Base-by-base conservation (phyloP, 2,888 invertebrate species). In the Caenorhabditis panamensis region DNA sequence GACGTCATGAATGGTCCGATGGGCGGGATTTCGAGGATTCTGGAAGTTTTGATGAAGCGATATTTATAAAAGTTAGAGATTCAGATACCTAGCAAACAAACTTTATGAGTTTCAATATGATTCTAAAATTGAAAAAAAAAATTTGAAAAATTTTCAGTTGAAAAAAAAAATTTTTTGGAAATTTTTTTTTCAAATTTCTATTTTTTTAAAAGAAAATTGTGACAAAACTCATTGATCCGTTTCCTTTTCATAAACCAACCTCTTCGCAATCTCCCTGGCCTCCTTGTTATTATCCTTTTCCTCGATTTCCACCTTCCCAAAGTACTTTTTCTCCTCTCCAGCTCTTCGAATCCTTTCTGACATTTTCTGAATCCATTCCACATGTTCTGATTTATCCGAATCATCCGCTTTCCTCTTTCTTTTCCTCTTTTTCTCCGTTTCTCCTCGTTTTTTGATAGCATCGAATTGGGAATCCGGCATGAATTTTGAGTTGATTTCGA, bases 391-490 rank as follows among this genome's bases (percentile, higher is more conserved):
- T 5, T 4, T 9, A 6, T 31, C 31, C 9, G 24, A 16, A 37
- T 67, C 61, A 31, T 22, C 31, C 1, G 26, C 11, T 22, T n/a
- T 59, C 44, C 47, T 20, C 49, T 56, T 63, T 59, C 67, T 53
- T 51, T 49, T 44, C 6, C 61, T 51, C 59, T 54, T 41, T 53
- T 26, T 20, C 6, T 28, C 51, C 20, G 47, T 31, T 16, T 18
- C 37, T 67, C 79, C 67, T 13, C 68, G 69, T 41, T 53, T 75
- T 47, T 81, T 56, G 22, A 72, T 61, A 4, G 86, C 84, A 49
- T 73, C 76, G n/a, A 83, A 81, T 36, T 86, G 82, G 31, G 83
- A 82, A 66, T 87, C 84, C 58, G 83, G 82, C 76, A 79, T 68
- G 64, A 86, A 88, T 41, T 83, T 78, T 8, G 75, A 66, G 26